These are phyloP conservation scores for Hanleya hanleyi DNA, from an alignment of 2,888 invertebrate genomes.

Conservation along the genomic window DNA sequence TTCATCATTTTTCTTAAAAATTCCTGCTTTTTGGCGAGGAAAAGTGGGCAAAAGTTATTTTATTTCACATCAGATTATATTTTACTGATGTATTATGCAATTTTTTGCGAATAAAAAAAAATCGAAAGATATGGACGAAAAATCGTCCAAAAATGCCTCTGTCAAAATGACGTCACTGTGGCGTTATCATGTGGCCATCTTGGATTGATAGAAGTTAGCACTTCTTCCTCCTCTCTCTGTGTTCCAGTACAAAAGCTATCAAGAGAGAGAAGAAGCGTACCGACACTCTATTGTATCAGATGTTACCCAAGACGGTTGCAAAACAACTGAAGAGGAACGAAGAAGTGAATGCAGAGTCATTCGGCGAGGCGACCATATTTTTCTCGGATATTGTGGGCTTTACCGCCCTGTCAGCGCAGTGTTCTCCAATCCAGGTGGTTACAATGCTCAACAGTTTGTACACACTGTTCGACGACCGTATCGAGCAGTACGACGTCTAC, in stretches of 20 bases:
- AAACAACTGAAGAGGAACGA: slow-evolving; percentile 63
- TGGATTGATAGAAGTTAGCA: too few relatives aligned
- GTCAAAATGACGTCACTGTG: too few relatives aligned
- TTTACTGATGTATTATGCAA: too few relatives aligned
- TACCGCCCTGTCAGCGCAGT: slow-evolving; percentile 57
- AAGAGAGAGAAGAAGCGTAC: slow-evolving; percentile 65
- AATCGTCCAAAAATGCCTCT: too few relatives aligned
- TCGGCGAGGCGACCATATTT: slow-evolving; percentile 60
- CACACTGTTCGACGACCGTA: slow-evolving; percentile 54
- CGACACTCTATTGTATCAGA: slow-evolving; percentile 66
- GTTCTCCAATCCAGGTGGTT: slow-evolving; percentile 63
- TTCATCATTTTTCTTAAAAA: too few relatives aligned
- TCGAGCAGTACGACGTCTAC: slow-evolving; percentile 61
- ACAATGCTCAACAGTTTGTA: slow-evolving; percentile 61
- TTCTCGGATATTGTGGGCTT: slow-evolving; percentile 68
- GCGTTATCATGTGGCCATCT: too few relatives aligned
- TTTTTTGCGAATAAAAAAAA: too few relatives aligned
- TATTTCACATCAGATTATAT: too few relatives aligned
- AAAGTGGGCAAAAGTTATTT: too few relatives aligned
- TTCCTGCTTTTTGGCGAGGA: too few relatives aligned
- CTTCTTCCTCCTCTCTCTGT: too few relatives aligned
- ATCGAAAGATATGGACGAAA: too few relatives aligned
- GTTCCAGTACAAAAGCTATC: slow-evolving; percentile 61
- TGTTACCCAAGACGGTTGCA: slow-evolving; percentile 68
- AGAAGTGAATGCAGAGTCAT: slow-evolving; percentile 59